Evolutionary conservation across 2,888 invertebrate species (phyloP).

Genomic region (Lycocerus yunnanus): DNA sequence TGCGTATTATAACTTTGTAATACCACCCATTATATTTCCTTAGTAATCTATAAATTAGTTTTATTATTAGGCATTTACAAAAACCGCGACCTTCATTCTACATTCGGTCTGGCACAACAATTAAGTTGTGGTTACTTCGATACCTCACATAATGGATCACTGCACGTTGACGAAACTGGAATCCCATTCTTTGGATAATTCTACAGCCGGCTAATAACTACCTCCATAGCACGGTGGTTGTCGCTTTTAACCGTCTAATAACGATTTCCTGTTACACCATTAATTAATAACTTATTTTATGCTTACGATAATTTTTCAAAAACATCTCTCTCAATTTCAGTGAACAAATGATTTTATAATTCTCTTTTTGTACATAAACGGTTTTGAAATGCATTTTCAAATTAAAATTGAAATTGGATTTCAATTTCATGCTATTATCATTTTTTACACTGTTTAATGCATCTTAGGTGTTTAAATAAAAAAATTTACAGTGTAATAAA

Average conservation of each 20-base stretch:
- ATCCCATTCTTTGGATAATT: background rate
- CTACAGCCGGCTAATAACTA: background rate
- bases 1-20: constrained; percentile 24
- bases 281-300: background rate
- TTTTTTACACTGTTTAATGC: background rate
- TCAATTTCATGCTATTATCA: background rate
- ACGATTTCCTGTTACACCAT: background rate
- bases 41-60: constrained; percentile 11
- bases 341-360: background rate
- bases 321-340: background rate
- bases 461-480: background rate
- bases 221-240: background rate
- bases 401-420: background rate
- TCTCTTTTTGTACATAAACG: background rate
- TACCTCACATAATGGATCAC: background rate
- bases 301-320: background rate
- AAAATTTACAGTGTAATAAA: background rate
- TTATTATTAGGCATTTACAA: constrained; percentile 8
- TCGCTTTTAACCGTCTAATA: background rate
- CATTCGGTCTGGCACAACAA: constrained; percentile 1
- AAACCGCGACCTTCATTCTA: constrained; percentile 15
- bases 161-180: background rate
- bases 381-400: background rate
- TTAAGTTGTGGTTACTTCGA: background rate
- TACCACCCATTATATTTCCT: constrained; percentile 19